A percentile compares a stretch with the other conserved stretches of the same genome.
Evolutionary conservation across 1,140 invertebrate species (phyloP).

Genomic region (Pinna nobilis): DNA sequence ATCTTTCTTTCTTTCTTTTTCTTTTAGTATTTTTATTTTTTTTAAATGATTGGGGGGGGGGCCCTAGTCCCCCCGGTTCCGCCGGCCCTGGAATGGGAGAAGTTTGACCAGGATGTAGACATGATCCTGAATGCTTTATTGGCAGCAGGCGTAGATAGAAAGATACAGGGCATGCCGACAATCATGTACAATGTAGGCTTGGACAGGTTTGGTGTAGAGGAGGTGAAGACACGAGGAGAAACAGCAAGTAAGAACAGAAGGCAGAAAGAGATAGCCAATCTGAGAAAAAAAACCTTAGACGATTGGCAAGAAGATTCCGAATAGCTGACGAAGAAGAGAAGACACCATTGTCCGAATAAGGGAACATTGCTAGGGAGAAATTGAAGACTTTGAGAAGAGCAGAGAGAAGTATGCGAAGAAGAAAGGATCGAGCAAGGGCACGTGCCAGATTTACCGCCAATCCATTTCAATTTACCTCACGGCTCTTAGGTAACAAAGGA

Average conservation of each 20-base stretch:
- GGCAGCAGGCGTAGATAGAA: not conserved
- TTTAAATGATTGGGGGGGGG: too few species aligned
- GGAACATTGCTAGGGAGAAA: slow-evolving; percentile 2
- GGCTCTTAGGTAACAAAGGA: not conserved
- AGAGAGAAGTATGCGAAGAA: slow-evolving; percentile 14
- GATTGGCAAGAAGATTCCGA: not conserved
- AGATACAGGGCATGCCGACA: not conserved
- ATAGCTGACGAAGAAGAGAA: not conserved
- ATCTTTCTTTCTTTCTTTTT: too few species aligned
- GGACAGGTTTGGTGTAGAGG: not conserved
- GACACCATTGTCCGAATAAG: not conserved
- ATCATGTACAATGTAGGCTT: not conserved
- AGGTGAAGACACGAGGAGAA: not conserved
- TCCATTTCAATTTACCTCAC: not conserved
- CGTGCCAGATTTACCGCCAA: not conserved
- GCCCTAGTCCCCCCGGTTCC: too few species aligned
- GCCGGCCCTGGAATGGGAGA: too few species aligned
- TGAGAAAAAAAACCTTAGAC: not conserved
- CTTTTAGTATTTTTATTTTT: too few species aligned
- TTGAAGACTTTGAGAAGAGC: not conserved
- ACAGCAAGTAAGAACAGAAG: not conserved
- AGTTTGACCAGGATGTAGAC: not conserved
- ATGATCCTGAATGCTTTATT: not conserved
- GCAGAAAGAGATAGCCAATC: not conserved
- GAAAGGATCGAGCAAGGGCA: slow-evolving; percentile 4